Percentiles rank a stretch among this genome's conserved stretches.
Conservation (phyloP, 1,140 invertebrate species). For the Sminthurinus signatus region DNA sequence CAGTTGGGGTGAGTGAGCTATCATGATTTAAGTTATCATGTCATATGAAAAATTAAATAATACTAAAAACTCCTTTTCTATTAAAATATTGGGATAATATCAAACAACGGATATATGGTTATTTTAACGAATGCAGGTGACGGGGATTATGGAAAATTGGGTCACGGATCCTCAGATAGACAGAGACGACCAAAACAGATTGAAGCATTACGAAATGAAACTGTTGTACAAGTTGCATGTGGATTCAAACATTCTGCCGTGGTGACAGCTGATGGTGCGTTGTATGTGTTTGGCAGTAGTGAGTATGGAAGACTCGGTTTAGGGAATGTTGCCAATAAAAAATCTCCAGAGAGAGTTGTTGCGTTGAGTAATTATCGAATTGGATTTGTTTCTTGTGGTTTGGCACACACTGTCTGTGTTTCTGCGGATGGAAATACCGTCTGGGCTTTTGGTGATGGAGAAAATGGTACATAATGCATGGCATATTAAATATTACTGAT, state of each 20-base stretch:
- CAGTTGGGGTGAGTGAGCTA: conserved; percentile 24
- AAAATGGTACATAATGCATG: conserved; percentile 49
- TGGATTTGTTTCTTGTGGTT: conserved; percentile 45
- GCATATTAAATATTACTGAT: no score
- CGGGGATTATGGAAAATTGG: conserved; percentile 58
- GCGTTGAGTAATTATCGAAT: conserved; percentile 44
- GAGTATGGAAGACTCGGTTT: conserved; percentile 60
- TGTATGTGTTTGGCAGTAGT: conserved; percentile 62
- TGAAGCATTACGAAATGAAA: conserved; percentile 58
- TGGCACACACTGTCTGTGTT: conserved; percentile 54
- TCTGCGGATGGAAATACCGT: conserved; percentile 54
- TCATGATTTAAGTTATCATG: no score
- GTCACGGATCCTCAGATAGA: conserved; percentile 60
- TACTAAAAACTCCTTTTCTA: no score
- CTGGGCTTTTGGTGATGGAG: conserved; percentile 63
- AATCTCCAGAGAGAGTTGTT: conserved; percentile 53
- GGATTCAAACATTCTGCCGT: conserved; percentile 64
- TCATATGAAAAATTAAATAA: no score
- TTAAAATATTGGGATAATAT: no score
- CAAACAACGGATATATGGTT: no score
- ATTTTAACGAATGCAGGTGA: no score
- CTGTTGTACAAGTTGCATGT: conserved; percentile 58
- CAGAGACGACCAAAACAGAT: conserved; percentile 59
- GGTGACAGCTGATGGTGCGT: conserved; percentile 57
- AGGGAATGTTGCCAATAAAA: conserved; percentile 56